Evolutionary conservation across 2,113 vertebrate species (phyloP).

Genomic region (Lasiurus borealis): DNA sequence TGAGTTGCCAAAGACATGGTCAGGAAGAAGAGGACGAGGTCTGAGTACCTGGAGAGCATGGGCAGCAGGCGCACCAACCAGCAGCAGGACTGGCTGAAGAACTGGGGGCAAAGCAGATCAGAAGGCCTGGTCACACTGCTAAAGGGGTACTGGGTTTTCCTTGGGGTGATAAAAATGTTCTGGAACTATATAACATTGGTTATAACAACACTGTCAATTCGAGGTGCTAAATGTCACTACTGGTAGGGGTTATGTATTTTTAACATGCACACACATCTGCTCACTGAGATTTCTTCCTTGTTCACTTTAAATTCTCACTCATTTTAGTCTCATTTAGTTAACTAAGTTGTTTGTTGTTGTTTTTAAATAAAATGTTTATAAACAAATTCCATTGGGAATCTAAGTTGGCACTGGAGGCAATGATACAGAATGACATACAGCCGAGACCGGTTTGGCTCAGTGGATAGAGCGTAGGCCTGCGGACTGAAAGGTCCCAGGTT

Average conservation of each 20-base stretch:
- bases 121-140: neutral
- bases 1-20: slow-evolving; percentile 92
- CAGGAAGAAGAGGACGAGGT: slow-evolving; percentile 93
- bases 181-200: neutral
- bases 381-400: neutral
- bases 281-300: neutral
- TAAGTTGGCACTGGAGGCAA: neutral
- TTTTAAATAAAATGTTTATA: neutral
- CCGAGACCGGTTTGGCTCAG: too few species aligned
- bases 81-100: slow-evolving; percentile 90
- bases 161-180: neutral
- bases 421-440: neutral
- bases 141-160: neutral
- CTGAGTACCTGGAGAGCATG: slow-evolving; percentile 92
- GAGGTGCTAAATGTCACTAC: neutral
- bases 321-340: neutral
- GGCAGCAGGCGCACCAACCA: slow-evolving; percentile 92
- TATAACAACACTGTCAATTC: neutral
- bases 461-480: too few species aligned
- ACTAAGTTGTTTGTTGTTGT: neutral
- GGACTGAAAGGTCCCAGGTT: too few species aligned
- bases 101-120: slow-evolving; percentile 75
- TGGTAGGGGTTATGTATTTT: neutral
- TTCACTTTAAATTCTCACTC: slow-evolving; percentile 32
- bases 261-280: neutral